Conservation (phyloP, 1,140 invertebrate genomes). For the Trachelipus rathkii region DNA sequence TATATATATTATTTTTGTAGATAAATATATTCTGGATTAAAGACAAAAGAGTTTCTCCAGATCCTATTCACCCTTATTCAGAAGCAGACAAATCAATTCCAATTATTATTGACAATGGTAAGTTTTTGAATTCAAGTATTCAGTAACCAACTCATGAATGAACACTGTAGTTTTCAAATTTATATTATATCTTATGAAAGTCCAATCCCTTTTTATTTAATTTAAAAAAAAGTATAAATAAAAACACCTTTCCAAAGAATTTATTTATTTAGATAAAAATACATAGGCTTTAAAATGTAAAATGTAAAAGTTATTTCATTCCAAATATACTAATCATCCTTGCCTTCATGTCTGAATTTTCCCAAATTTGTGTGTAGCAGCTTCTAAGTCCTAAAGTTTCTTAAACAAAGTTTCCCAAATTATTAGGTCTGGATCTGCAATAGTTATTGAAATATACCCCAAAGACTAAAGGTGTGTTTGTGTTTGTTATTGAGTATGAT, state of each 20-base stretch:
- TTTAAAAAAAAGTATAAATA: neutral
- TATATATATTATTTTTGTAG: too few species aligned
- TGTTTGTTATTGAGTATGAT: too few species aligned
- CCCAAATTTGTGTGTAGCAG: too few species aligned
- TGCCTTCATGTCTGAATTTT: too few species aligned
- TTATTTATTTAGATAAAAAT: neutral
- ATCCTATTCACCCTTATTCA: conserved; percentile 66
- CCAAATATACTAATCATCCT: too few species aligned
- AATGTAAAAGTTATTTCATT: too few species aligned
- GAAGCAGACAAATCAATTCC: conserved; percentile 57
- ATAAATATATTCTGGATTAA: conserved; percentile 63
- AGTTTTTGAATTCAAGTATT: conserved; percentile 41
- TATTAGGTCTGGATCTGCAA: too few species aligned
- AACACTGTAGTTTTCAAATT: neutral
- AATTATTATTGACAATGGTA: conserved; percentile 81
- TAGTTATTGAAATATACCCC: too few species aligned
- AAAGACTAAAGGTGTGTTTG: too few species aligned
- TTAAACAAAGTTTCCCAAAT: too few species aligned
- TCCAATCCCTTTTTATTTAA: neutral
- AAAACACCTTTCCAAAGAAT: neutral
- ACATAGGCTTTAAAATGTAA: conserved; percentile 6
- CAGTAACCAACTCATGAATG: neutral
- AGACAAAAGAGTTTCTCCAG: conserved; percentile 67
- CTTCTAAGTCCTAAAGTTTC: too few species aligned
- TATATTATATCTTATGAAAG: neutral